A percentile compares a stretch with the other conserved stretches of the same genome.
These are phyloP conservation scores for Dipodomys spectabilis DNA, from an alignment of 2,113 vertebrate genomes.

Conservation along the genomic window DNA sequence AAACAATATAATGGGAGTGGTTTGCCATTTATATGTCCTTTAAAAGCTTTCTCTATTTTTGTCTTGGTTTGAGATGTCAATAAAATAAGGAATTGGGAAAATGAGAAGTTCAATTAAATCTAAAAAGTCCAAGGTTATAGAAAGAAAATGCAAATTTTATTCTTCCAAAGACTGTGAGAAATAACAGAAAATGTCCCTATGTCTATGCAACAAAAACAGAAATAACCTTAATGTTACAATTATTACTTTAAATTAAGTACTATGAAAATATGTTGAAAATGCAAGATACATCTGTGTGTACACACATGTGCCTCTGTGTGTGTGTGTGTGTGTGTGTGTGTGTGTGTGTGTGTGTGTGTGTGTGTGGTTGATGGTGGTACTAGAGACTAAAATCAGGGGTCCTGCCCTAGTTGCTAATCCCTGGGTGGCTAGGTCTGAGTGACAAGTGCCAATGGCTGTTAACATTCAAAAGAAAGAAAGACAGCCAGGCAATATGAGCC, in stretches of 20 bases:
- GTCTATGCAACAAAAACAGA: neutral
- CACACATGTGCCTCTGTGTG: neutral
- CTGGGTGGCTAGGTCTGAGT: neutral
- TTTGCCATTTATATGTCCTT: neutral
- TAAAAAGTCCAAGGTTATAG: neutral
- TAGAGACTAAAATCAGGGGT: too few relatives aligned
- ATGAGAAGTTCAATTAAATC: conserved; percentile 37
- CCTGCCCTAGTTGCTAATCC: neutral
- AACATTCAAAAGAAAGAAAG: conserved; percentile 46
- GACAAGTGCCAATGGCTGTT: neutral
- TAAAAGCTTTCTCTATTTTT: conserved; percentile 31
- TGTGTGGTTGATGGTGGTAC: neutral
- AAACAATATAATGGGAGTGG: neutral
- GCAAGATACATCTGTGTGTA: neutral
- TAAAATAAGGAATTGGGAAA: conserved; percentile 48
- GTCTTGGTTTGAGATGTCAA: conserved; percentile 36
- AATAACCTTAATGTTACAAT: conserved; percentile 39
- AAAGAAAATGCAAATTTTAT: conserved; percentile 49
- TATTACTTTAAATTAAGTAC: conserved; percentile 58
- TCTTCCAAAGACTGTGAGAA: conserved; percentile 7
- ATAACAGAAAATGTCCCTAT: conserved; percentile 39
- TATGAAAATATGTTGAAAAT: conserved; percentile 16
- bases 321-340: neutral
- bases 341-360: neutral
- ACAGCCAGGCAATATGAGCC: neutral